Base-by-base conservation (phyloP, 2,797 vertebrate genomes). In the Cheirogaleus major region DNA sequence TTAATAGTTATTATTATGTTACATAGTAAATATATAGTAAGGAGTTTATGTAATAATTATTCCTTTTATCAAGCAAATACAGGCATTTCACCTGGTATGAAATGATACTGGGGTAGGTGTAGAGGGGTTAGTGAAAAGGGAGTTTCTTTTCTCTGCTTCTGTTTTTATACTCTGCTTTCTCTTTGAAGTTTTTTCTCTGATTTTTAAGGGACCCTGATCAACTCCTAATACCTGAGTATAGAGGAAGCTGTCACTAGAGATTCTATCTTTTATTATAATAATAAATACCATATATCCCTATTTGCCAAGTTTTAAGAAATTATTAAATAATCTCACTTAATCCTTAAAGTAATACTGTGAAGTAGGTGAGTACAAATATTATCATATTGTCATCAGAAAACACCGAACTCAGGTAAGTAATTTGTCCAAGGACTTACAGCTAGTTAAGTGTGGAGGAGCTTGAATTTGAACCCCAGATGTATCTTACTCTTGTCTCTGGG, bases 141-240 rank as follows among this genome's bases (percentile, higher is more conserved):
- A 82, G n/a, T 92, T 86, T 55, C 30, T 75, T 92, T 73, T 84
- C 63, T 93, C n/a, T 85, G 59, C 35, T 93, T 96, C 55, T 92
- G 35, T 90, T 94, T 94, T 73, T 87, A 72, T 83, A 50, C 7
- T 94, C 52, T 43, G 30, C n/a, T 70, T 79, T 65, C 81, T 86
- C 63, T 88, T 89, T 57, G 30, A 76, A 83, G 61, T 55, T 93
- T 23, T 91, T 52, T 17, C 14, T 35, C 41, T 55, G 30, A 70
- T 93, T 92, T 95, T 95, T 48, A 91, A 95, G 90, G 41, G 35
- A 48, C 30, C n/a, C 3, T 18, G 41, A 84, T 41, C 52, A 75
- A 43, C 18, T 93, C 23, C 30, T 69, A 52, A 11, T 61, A 65
- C 43, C 14, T 85, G 57, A 23, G 13, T 76, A 30, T 81, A 76